Conservation (phyloP, 2,113 vertebrate genomes). For the Cottus gobio region DNA sequence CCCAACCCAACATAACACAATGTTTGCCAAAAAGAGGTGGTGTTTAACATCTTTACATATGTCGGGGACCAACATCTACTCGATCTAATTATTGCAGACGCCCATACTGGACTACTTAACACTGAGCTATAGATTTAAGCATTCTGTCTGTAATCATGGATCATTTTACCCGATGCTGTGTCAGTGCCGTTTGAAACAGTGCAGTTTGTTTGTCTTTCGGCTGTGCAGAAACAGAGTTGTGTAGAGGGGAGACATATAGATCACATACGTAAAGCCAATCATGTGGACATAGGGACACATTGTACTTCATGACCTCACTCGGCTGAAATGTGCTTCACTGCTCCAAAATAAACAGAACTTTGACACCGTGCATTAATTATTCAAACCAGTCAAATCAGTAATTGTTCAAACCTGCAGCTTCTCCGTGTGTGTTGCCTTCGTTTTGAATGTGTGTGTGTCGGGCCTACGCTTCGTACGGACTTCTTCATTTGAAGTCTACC, state of each 20-base stretch:
- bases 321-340: constrained; percentile 23
- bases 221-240: constrained; percentile 30
- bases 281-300: constrained; percentile 5
- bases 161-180: constrained; percentile 31
- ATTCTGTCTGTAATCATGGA: constrained; percentile 29
- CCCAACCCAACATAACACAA: fast-evolving
- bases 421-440: not conserved
- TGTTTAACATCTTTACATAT: constrained; percentile 32
- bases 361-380: constrained; percentile 17
- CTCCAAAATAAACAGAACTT: constrained; percentile 38
- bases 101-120: constrained; percentile 33
- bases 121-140: constrained; percentile 32
- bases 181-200: constrained; percentile 14
- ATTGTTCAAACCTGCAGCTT: constrained; percentile 17
- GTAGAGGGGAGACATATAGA: constrained; percentile 23
- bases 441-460: not conserved
- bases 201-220: constrained; percentile 38
- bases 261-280: constrained; percentile 34
- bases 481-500: not conserved
- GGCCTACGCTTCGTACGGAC: not conserved
- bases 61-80: not conserved
- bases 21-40: not conserved
- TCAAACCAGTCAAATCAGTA: no score
- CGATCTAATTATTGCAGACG: constrained; percentile 20
- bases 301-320: constrained; percentile 37